These are phyloP conservation scores for Embidobia sp. DNA, from an alignment of 2,888 invertebrate genomes.

Conservation along the genomic window DNA sequence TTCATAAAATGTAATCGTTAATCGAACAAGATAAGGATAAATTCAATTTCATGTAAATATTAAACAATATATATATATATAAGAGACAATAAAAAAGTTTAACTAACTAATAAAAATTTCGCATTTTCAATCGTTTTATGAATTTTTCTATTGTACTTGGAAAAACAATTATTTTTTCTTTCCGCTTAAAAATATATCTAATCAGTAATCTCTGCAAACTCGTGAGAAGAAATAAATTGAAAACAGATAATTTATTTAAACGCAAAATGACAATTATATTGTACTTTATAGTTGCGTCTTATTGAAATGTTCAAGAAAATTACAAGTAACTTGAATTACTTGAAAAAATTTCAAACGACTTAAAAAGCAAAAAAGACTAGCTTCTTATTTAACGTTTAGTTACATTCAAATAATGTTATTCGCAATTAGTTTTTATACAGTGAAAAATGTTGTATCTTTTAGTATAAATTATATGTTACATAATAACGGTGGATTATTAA, in stretches of 20 bases:
- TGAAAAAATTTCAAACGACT: too few relatives aligned
- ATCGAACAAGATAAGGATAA: background rate
- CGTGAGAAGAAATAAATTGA: conserved; percentile 7
- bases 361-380: too few relatives aligned
- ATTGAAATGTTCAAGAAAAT: too few relatives aligned
- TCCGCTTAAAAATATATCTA: background rate
- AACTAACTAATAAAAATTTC: background rate
- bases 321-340: too few relatives aligned
- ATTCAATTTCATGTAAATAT: conserved; percentile 2
- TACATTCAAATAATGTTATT: too few relatives aligned
- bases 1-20: conserved; percentile 8
- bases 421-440: too few relatives aligned
- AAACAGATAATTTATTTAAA: background rate
- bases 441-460: too few relatives aligned
- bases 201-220: background rate
- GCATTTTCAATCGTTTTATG: conserved; percentile 13
- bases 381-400: too few relatives aligned
- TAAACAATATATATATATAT: conserved; percentile 6
- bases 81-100: conserved; percentile 11
- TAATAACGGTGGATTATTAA: too few relatives aligned
- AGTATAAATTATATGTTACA: too few relatives aligned
- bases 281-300: too few relatives aligned
- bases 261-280: background rate
- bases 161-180: conserved; percentile 2
- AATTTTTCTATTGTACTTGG: conserved; percentile 8